phyloP scores from a whole-genome alignment of 2,888 invertebrate genomes.

The Acleris cristana region DNA sequence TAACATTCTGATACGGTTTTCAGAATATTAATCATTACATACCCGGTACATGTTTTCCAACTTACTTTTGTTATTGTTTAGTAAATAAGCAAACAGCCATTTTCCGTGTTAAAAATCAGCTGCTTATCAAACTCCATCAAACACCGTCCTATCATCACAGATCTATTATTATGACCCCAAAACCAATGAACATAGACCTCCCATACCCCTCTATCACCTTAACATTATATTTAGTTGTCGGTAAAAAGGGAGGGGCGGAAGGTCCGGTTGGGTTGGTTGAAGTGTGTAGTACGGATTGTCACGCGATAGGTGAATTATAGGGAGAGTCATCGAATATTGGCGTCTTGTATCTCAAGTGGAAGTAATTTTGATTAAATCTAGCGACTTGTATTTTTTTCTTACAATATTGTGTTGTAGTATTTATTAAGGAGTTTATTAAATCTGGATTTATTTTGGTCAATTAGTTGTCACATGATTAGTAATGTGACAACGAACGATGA shows the following conservation, averaged over 20 bases:
- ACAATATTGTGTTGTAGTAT: too few species aligned
- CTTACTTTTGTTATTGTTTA: background rate
- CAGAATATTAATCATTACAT: too few species aligned
- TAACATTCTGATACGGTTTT: too few species aligned
- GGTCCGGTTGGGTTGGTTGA: constrained; percentile 42
- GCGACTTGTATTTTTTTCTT: constrained; percentile 3
- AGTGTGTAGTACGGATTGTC: constrained; percentile 49
- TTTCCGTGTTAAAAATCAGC: constrained; percentile 21
- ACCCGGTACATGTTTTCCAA: too few species aligned
- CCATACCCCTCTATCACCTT: constrained; percentile 24
- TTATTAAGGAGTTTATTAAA: too few species aligned
- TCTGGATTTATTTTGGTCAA: too few species aligned
- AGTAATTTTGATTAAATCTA: constrained; percentile 26
- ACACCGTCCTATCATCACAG: constrained; percentile 53
- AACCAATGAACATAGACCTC: constrained; percentile 45
- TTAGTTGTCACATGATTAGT: too few species aligned
- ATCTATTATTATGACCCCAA: constrained; percentile 47
- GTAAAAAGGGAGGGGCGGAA: constrained; percentile 25
- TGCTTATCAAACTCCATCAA: constrained; percentile 33
- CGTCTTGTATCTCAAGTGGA: constrained; percentile 36
- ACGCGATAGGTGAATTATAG: constrained; percentile 77
- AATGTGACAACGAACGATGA: too few species aligned
- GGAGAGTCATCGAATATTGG: constrained; percentile 57
- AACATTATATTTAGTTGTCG: constrained; percentile 7
- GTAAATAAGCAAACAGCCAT: constrained; percentile 24